Base-by-base conservation (phyloP, 2,797 vertebrate species). In the Intellagama lesueurii region DNA sequence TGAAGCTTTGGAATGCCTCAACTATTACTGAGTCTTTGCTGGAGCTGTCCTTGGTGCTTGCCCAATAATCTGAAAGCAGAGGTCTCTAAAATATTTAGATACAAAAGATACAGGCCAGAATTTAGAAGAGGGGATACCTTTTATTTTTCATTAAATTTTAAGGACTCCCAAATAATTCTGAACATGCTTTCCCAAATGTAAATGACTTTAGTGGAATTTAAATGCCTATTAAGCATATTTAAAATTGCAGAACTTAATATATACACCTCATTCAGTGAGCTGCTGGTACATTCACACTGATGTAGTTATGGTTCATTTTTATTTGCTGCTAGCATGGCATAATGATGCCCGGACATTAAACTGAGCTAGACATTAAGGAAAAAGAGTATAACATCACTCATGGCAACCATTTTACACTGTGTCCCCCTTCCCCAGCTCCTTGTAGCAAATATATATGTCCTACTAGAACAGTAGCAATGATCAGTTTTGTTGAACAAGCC, bases 151-250 rank as follows among this genome's bases (percentile, higher is more conserved):
- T 87, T 94, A 83, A 2, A 91, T 84, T 86, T 91, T 87, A 40
- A 94, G 66, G 89, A 94, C 84, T 92, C 85, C 78, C 94, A 94
- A 93, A 95, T 88, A 90, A 85, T 95, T 88, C 75, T 92, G 89
- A 85, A 83, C 32, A 85, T 91, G 30, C 0, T 64, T 92, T 88
- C 30, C 0, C 56, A 91, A 0, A 0, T 26, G 40, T 9, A 76
- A 40, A 40, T 40, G 40, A 40, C 40, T 40, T 40, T 40, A 40
- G 40, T 40, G 52, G 52, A 56, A 56, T 56, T 56, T 11, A 56
- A 56, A 9, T 56, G 8, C 52, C 52, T 11, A 56, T 56, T 56
- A 56, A 56, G 52, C 52, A 44, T 44, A 77, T 40, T 77, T 77
- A 47, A 77, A 44, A 47, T 28, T 26, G 19, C 28, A 28, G 40